Conservation (phyloP, 2,113 vertebrate species). For the Zonotrichia leucophrys region DNA sequence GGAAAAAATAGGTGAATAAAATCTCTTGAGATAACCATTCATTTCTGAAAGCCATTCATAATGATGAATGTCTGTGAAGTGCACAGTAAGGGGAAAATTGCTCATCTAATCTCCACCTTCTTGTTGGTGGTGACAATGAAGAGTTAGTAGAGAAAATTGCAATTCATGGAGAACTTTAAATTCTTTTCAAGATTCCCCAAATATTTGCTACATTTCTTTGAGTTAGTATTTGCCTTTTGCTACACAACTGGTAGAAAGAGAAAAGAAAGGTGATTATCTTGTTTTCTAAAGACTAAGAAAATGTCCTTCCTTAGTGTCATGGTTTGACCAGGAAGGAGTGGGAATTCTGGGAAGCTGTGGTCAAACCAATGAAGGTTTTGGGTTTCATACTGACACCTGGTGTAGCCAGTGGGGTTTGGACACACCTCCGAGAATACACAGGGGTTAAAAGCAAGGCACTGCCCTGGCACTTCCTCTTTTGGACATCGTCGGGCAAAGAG, state of each 20-base stretch:
- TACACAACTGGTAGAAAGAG: neutral
- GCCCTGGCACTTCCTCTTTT: no score
- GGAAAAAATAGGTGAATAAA: neutral
- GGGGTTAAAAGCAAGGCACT: no score
- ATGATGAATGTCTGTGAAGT: neutral
- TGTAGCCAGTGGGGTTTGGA: no score
- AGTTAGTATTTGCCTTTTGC: neutral
- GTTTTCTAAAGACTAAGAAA: neutral
- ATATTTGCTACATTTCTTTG: neutral
- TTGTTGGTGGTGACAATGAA: neutral
- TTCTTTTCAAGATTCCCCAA: neutral
- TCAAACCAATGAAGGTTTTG: no score
- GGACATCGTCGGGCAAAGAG: no score
- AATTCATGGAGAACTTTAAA: neutral
- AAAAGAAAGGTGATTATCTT: neutral
- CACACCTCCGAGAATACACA: no score
- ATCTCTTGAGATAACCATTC: neutral
- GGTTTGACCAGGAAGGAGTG: no score
- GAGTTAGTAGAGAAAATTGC: neutral
- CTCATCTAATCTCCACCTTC: neutral
- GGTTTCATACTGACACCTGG: no score
- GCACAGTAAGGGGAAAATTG: neutral
- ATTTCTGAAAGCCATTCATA: neutral
- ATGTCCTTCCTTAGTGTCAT: neutral
- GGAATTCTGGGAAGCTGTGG: no score